These are phyloP conservation scores for Samia ricini DNA, from an alignment of 1,140 invertebrate genomes.

Conservation along the genomic window DNA sequence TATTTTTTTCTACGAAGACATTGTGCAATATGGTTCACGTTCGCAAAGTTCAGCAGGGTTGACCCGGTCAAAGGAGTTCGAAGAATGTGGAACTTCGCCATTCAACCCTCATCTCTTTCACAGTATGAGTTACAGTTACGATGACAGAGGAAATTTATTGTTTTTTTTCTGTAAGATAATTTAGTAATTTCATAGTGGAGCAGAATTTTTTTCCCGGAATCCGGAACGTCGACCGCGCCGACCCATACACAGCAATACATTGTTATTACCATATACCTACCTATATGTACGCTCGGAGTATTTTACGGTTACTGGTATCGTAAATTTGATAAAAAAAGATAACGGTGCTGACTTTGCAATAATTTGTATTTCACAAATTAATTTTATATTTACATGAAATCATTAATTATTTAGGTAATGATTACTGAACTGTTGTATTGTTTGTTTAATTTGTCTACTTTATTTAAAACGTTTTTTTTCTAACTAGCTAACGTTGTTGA, in stretches of 20 bases:
- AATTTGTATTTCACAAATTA: background rate
- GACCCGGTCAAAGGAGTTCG: conserved; percentile 35
- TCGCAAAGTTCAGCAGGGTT: conserved; percentile 37
- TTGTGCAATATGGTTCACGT: conserved; percentile 45
- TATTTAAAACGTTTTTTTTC: too few species aligned
- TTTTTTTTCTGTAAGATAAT: conserved; percentile 11
- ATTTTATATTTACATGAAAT: background rate
- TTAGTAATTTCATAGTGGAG: conserved; percentile 4
- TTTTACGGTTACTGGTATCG: background rate
- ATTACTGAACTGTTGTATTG: too few species aligned
- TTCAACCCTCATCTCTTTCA: conserved; percentile 30
- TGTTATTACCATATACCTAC: background rate
- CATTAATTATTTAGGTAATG: too few species aligned
- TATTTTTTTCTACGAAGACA: conserved; percentile 45
- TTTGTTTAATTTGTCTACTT: too few species aligned
- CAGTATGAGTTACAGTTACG: conserved; percentile 27
- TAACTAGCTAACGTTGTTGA: too few species aligned
- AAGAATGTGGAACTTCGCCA: conserved; percentile 34
- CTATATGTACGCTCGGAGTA: background rate
- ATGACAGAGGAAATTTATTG: conserved; percentile 17
- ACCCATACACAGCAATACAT: background rate
- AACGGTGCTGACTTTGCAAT: background rate
- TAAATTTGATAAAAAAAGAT: background rate
- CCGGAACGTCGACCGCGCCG: background rate
- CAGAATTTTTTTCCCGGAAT: background rate